Conservation (phyloP, 2,888 invertebrate species). For the Heliconius hortense region DNA sequence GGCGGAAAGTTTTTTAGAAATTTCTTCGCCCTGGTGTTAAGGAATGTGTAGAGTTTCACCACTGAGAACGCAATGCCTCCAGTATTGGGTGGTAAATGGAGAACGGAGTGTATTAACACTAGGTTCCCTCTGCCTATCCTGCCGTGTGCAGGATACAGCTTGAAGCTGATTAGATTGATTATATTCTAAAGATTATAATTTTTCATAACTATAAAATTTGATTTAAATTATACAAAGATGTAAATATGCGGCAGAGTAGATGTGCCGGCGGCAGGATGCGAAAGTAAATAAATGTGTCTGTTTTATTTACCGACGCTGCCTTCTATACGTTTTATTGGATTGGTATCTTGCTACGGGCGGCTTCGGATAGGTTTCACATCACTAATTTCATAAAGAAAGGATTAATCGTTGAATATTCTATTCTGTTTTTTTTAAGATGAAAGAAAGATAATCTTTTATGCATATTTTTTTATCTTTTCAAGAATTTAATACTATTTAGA, state of each 20-base stretch:
- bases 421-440: neutral
- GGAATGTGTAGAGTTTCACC: too few relatives aligned
- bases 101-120: too few relatives aligned
- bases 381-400: slow-evolving; percentile 29
- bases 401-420: slow-evolving; percentile 19
- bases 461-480: neutral
- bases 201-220: slow-evolving; percentile 10
- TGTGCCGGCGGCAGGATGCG: slow-evolving; percentile 42
- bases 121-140: too few relatives aligned
- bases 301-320: slow-evolving; percentile 50
- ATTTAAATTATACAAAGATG: slow-evolving; percentile 13
- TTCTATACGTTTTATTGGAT: slow-evolving; percentile 51
- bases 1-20: neutral
- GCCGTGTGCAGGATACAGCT: too few relatives aligned
- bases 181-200: neutral
- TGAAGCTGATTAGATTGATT: too few relatives aligned
- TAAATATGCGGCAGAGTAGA: slow-evolving; percentile 38
- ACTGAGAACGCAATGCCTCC: neutral
- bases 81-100: neutral
- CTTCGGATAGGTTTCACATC: slow-evolving; percentile 42
- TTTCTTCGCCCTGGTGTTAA: too few relatives aligned
- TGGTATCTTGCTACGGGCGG: slow-evolving; percentile 44
- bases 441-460: neutral
- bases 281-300: slow-evolving; percentile 57
- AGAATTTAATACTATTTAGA: neutral